Evolutionary conservation across 2,113 vertebrate species (phyloP).

Genomic region (Tiliqua scincoides): DNA sequence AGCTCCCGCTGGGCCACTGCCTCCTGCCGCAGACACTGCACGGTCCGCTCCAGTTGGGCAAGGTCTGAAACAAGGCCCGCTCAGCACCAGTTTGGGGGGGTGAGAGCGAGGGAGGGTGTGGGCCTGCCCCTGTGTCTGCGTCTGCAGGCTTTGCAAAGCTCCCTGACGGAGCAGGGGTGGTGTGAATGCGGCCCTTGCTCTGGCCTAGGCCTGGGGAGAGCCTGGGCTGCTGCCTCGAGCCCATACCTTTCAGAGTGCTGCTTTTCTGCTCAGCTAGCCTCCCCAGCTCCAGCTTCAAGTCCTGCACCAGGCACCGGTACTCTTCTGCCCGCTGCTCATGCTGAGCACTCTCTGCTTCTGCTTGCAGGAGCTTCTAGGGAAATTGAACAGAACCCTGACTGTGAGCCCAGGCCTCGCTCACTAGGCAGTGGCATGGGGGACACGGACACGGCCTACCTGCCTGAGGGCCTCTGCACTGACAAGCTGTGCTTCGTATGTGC

Average conservation of each 20-base stretch:
- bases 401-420: too few relatives aligned
- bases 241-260: slow-evolving; percentile 66
- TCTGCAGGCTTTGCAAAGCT: too few relatives aligned
- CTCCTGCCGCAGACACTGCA: slow-evolving; percentile 63
- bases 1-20: slow-evolving; percentile 53
- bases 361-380: slow-evolving; percentile 71
- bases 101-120: neutral
- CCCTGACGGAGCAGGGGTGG: too few relatives aligned
- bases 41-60: slow-evolving; percentile 68
- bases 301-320: slow-evolving; percentile 64
- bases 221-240: rapidly evolving
- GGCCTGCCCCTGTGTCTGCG: neutral
- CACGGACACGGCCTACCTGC: slow-evolving; percentile 57
- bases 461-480: slow-evolving; percentile 67
- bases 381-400: too few relatives aligned
- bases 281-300: slow-evolving; percentile 70
- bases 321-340: slow-evolving; percentile 69
- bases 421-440: neutral
- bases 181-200: too few relatives aligned
- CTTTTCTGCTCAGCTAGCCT: slow-evolving; percentile 65
- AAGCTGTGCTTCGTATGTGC: slow-evolving; percentile 61
- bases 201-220: neutral
- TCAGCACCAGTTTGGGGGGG: too few relatives aligned
- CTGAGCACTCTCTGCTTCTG: slow-evolving; percentile 64
- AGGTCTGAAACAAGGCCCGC: slow-evolving; percentile 47